A percentile compares a stretch with the other conserved stretches of the same genome.
phyloP scores from a whole-genome alignment of 1,140 invertebrate genomes.

The Cotesia vestalis region DNA sequence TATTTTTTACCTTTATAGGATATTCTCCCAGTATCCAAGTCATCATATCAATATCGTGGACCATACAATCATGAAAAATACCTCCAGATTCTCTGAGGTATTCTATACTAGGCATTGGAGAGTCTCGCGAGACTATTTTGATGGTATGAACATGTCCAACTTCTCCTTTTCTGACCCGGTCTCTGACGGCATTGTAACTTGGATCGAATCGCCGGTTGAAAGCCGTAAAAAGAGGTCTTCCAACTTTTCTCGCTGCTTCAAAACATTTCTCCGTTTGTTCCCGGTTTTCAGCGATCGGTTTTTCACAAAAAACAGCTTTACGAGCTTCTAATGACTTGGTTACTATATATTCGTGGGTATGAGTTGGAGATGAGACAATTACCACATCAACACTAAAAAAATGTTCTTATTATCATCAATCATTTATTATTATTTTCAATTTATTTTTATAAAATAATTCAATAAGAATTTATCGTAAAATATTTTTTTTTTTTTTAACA shows the following conservation, averaged over 20 bases:
- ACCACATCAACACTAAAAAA: constrained; percentile 67
- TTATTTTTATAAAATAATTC: neutral
- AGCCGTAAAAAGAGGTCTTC: constrained; percentile 70
- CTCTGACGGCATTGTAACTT: constrained; percentile 66
- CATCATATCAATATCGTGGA: constrained; percentile 76
- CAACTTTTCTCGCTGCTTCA: constrained; percentile 67
- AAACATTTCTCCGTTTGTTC: constrained; percentile 70
- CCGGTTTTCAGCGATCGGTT: constrained; percentile 72
- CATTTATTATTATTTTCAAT: neutral
- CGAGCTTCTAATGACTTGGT: constrained; percentile 68
- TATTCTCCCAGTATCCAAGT: constrained; percentile 72
- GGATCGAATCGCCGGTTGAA: constrained; percentile 79
- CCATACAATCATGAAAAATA: constrained; percentile 78
- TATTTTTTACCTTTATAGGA: constrained; percentile 61
- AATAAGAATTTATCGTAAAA: constrained; percentile 3
- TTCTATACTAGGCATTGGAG: constrained; percentile 70
- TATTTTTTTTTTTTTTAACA: too few species aligned
- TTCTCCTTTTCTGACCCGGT: constrained; percentile 67
- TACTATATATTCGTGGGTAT: constrained; percentile 71
- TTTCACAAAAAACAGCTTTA: constrained; percentile 77
- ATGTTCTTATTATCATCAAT: neutral
- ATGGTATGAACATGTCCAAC: constrained; percentile 73
- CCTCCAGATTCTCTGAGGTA: constrained; percentile 75
- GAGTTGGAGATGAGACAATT: constrained; percentile 71
- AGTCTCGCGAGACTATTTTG: constrained; percentile 72